Evolutionary conservation across 2,113 vertebrate species (phyloP), one percentile per base, ranked within the genome.

Genomic region (Natator depressus): DNA sequence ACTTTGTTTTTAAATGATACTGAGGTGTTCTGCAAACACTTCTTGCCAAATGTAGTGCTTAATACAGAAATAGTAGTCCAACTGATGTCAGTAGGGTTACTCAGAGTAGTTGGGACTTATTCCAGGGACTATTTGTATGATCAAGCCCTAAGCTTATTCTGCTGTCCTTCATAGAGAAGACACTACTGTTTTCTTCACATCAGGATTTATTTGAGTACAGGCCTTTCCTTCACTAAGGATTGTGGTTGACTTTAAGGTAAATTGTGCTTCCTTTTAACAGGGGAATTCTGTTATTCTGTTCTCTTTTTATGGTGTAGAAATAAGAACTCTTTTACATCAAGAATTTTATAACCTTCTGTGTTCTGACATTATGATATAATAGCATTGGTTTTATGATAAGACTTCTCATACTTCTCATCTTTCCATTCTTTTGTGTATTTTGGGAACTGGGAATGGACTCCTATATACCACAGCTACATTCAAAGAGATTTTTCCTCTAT

Each of bases 201-300:
- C 69, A 89, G 87, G 65, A 29, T 94, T 93, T 92, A 47, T 25
- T 88, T 94, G 25, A 75, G 10, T 2, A 27, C 91, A 83, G 9
- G 11, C 1, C 16, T 94, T 95, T 16, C 4, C 72, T 88, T 46
- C 46, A 22, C 82, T 81, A 47, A 82, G 62, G 55, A 13, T 7
- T 8, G 49, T 49, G 20, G 42, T 29, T 78, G 5, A 14, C 75
- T 47, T 46, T 47, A 27, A 11, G 24, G 75, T 78, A 78, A 47
- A 47, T 78, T 27, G 11, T 78, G 4, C 75, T 78, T 6, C 25
- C 75, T 16, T 87, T 8, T 85, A 10, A 69, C 7, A 78, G 53
- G 12, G 82, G 69, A 84, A 84, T 57, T 35, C 81, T 53, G 8
- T n/a, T 4, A 3, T 46, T 59, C 3, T 89, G 69, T 50, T 53